phyloP scores from a whole-genome alignment of 2,797 vertebrate species.

The Phataginus tricuspis region DNA sequence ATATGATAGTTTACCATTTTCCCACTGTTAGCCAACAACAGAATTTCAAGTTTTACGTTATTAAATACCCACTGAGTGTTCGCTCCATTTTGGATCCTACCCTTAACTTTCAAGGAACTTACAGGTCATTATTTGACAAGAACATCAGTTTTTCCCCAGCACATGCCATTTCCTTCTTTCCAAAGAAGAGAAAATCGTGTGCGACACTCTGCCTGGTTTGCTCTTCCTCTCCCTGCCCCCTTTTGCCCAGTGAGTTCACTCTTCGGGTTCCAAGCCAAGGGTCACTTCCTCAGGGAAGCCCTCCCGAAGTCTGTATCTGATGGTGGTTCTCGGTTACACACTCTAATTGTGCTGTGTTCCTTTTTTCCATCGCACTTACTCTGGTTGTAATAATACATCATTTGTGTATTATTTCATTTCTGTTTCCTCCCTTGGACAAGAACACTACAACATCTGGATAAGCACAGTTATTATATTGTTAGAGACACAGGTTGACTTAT shows the following conservation, averaged over 20 bases:
- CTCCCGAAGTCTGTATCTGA: slow-evolving; percentile 29
- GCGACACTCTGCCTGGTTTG: not conserved
- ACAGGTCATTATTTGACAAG: slow-evolving; percentile 32
- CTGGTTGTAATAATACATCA: not conserved
- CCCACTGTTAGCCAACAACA: slow-evolving; percentile 25
- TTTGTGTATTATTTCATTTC: slow-evolving; percentile 48
- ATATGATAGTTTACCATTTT: not conserved
- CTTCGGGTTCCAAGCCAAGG: slow-evolving; percentile 47
- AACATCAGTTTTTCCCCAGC: not conserved
- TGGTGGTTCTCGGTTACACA: not conserved
- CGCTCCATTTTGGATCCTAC: not conserved
- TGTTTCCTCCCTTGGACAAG: not conserved
- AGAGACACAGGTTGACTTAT: not conserved
- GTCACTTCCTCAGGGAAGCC: not conserved
- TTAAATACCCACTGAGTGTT: slow-evolving; percentile 27
- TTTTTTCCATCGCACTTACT: slow-evolving; percentile 23
- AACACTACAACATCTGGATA: slow-evolving; percentile 32
- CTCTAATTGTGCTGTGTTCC: not conserved
- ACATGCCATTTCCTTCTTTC: slow-evolving; percentile 18
- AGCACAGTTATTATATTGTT: not conserved
- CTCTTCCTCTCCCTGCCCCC: not conserved
- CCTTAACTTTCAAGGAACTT: slow-evolving; percentile 31
- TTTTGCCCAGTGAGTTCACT: slow-evolving; percentile 19
- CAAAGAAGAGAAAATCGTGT: slow-evolving; percentile 17
- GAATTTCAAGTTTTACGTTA: slow-evolving; percentile 12